Percentiles rank a stretch among this genome's conserved stretches.
Conservation (phyloP, 1,140 invertebrate genomes). For the Sarcophaga bullata region DNA sequence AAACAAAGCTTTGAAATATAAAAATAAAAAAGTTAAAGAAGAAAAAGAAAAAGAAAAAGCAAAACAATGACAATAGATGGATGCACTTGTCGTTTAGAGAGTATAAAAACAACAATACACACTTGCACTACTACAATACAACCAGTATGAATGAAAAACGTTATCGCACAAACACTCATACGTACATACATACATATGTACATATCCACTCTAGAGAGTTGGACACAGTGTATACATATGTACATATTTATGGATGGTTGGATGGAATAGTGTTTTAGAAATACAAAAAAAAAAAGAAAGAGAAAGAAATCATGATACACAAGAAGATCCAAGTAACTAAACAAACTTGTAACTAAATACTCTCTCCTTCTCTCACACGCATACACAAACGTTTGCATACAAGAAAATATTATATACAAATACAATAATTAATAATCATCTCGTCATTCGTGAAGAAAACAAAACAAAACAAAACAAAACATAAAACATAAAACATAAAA, state of each 20-base stretch:
- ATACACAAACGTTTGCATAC: not conserved
- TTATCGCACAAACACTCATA: too few species aligned
- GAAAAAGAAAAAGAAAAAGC: not conserved
- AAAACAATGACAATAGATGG: conserved; percentile 22
- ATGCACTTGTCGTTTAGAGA: conserved; percentile 25
- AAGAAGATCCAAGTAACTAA: conserved; percentile 5
- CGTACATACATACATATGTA: too few species aligned
- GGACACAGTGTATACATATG: not conserved
- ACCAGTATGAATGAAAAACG: too few species aligned
- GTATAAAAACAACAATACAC: conserved; percentile 9
- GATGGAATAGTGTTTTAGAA: not conserved
- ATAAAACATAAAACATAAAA: too few species aligned
- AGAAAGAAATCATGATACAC: too few species aligned
- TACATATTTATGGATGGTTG: not conserved
- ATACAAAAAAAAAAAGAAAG: not conserved
- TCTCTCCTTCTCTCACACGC: too few species aligned
- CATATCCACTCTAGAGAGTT: not conserved
- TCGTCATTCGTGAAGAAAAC: too few species aligned
- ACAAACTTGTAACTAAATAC: not conserved
- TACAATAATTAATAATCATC: not conserved
- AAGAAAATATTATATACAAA: not conserved
- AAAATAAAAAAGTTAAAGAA: too few species aligned
- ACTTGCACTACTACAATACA: not conserved
- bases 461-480: too few species aligned
- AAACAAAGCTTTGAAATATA: not conserved